Evolutionary conservation across 2,888 invertebrate genomes (phyloP).

Genomic region (Oscheius sp.): DNA sequence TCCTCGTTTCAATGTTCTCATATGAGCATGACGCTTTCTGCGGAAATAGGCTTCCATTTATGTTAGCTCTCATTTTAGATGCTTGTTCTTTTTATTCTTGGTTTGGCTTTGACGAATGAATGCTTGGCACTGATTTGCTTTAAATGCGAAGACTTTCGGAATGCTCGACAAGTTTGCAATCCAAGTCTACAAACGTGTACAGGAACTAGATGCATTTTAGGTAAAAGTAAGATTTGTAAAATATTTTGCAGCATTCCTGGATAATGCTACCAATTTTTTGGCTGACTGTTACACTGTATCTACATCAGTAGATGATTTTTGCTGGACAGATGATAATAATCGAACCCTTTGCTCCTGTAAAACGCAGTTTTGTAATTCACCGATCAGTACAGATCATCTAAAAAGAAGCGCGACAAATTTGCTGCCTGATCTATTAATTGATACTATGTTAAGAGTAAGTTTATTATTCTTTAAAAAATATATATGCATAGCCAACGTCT

Average conservation of each 20-base stretch:
- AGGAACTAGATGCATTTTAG: conserved; percentile 3
- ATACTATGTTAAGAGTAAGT: conserved; percentile 4
- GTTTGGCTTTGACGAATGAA: no score
- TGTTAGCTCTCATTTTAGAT: no score
- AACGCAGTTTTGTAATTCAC: conserved; percentile 18
- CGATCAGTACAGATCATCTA: not conserved
- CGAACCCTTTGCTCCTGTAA: conserved; percentile 23
- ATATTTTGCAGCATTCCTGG: no score
- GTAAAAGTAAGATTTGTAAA: not conserved
- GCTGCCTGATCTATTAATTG: conserved; percentile 14
- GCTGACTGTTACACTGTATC: not conserved
- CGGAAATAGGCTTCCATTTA: no score
- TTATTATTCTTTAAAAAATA: no score
- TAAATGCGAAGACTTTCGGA: conserved; percentile 4
- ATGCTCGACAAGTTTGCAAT: not conserved
- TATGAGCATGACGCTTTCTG: no score
- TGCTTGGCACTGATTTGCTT: conserved; percentile 1
- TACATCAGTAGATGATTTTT: not conserved
- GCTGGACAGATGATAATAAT: conserved; percentile 14
- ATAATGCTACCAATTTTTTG: not conserved
- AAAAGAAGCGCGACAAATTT: conserved; percentile 6
- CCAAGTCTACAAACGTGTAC: not conserved
- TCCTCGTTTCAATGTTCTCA: no score
- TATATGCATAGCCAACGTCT: no score
- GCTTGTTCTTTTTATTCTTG: no score